Conservation (phyloP, 2,797 vertebrate species). For the Paratrypauchen microcephalus region DNA sequence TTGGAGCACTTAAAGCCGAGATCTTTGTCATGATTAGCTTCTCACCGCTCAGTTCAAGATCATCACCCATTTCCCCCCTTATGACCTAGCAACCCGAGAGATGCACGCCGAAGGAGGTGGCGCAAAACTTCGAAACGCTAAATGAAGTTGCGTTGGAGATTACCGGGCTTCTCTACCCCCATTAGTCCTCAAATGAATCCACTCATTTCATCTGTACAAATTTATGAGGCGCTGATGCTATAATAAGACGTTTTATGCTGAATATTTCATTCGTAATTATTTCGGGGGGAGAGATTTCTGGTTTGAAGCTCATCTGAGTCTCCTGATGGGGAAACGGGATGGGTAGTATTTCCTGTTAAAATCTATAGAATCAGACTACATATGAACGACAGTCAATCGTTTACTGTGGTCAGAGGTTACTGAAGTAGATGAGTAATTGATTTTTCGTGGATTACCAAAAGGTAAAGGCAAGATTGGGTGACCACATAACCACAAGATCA, state of each 20-base stretch:
- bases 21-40: constrained; percentile 58
- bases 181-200: constrained; percentile 65
- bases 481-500: background rate
- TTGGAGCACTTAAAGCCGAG: constrained; percentile 43
- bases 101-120: constrained; percentile 42
- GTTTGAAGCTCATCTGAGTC: constrained; percentile 64
- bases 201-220: constrained; percentile 63
- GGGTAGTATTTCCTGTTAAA: constrained; percentile 34
- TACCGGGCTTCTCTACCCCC: constrained; percentile 52
- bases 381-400: constrained; percentile 25
- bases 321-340: constrained; percentile 53
- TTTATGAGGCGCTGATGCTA: constrained; percentile 69
- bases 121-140: constrained; percentile 39
- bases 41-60: constrained; percentile 29
- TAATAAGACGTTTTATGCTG: constrained; percentile 71
- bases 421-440: background rate
- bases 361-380: constrained; percentile 21
- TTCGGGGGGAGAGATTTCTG: constrained; percentile 49
- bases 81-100: constrained; percentile 31
- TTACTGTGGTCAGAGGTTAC: constrained; percentile 13
- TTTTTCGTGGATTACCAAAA: background rate
- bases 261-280: constrained; percentile 79
- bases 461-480: background rate
- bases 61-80: constrained; percentile 17
- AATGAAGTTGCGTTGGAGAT: constrained; percentile 57